These are phyloP conservation scores for Micropterix aruncella DNA, from an alignment of 2,888 invertebrate genomes.

Conservation along the genomic window DNA sequence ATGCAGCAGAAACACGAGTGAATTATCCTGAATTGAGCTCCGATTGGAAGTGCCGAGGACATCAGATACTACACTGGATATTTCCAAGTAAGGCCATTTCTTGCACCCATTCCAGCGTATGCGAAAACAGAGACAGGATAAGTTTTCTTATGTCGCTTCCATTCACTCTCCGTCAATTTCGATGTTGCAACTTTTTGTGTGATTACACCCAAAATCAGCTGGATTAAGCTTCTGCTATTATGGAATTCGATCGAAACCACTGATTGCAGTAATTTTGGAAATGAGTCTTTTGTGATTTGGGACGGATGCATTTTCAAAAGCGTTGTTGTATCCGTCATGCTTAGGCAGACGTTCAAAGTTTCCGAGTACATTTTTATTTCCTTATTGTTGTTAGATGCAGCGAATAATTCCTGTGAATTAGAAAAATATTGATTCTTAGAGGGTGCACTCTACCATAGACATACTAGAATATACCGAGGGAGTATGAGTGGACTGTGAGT, in stretches of 20 bases:
- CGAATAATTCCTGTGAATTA: neutral
- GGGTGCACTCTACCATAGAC: too few species aligned
- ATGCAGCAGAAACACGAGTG: constrained; percentile 32
- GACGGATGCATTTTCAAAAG: neutral
- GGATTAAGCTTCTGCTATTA: neutral
- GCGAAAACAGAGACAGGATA: neutral
- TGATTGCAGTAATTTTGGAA: neutral
- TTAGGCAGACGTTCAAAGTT: neutral
- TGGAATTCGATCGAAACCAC: neutral
- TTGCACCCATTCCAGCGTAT: neutral
- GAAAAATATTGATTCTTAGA: too few species aligned
- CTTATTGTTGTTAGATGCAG: neutral
- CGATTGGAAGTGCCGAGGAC: neutral
- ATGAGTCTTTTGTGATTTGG: neutral
- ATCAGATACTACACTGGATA: neutral
- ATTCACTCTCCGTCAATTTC: neutral
- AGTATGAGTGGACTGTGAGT: too few species aligned
- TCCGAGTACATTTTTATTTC: neutral
- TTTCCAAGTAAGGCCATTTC: neutral
- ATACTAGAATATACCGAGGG: too few species aligned
- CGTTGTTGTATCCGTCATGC: neutral
- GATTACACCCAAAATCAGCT: neutral
- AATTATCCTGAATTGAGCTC: neutral
- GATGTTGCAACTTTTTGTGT: neutral
- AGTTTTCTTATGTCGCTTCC: neutral